Conservation (phyloP, 2,797 vertebrate genomes). For the Anomalospiza imberbis region DNA sequence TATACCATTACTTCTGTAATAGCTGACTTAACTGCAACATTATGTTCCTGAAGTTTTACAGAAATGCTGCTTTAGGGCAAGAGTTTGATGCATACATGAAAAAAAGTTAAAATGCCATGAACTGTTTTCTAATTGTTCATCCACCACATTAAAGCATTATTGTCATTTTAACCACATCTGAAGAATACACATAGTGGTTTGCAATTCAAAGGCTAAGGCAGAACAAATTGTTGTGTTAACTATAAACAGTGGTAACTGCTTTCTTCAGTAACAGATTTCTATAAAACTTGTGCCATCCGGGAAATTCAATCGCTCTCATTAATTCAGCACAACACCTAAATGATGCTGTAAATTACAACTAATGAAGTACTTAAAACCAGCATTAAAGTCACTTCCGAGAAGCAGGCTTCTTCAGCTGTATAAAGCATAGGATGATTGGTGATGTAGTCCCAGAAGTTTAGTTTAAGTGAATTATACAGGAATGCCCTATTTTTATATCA, state of each 20-base stretch:
- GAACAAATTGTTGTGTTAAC: not conserved
- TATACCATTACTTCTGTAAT: not conserved
- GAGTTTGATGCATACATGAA: not conserved
- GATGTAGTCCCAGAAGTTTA: not conserved
- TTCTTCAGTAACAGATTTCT: not conserved
- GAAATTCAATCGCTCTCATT: not conserved
- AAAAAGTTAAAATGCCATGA: not conserved
- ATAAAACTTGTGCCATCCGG: not conserved
- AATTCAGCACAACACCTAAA: not conserved
- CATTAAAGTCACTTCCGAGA: not conserved
- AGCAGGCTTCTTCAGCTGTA: not conserved
- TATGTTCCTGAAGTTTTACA: not conserved
- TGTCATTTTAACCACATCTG: not conserved
- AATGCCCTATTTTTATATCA: not conserved
- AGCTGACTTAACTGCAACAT: not conserved
- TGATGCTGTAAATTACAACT: not conserved
- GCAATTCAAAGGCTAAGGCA: not conserved
- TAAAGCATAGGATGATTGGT: not conserved
- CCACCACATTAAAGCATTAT: not conserved
- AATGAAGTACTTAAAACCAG: not conserved
- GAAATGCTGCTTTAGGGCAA: not conserved
- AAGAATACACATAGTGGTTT: not conserved
- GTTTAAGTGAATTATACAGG: not conserved
- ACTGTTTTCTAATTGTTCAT: not conserved
- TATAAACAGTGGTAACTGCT: not conserved